Base-by-base conservation (phyloP, 2,113 vertebrate genomes). In the Junco hyemalis region DNA sequence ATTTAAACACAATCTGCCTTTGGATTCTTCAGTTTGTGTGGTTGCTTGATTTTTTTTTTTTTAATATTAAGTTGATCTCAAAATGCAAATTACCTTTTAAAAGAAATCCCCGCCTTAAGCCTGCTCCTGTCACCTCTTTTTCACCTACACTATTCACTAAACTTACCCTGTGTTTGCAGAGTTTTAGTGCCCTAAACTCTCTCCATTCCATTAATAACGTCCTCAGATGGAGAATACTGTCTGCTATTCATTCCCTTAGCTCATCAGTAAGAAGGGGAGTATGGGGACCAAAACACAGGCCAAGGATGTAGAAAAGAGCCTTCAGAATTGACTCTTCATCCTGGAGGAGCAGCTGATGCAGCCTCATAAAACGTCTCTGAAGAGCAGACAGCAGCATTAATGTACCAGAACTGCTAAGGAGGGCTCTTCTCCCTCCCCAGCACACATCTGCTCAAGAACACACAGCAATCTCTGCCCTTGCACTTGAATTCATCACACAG, bases 361-460 rank as follows among this genome's bases (percentile, higher is more conserved):
- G 33, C 35, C 64, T 48, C 61, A 20, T 72, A 35, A 72, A 85
- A 57, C 3, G 17, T 65, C 81, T 79, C 69, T 45, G 77, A 71
- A 78, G 76, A 91, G 82, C 72, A 92, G 77, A n/a, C 42, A 83
- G 26, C 47, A 64, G 36, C 81, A 57, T 48, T 76, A 69, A 79
- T 35, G 84, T 33, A 45, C 56, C 2, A 35, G 91, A 76, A 50
- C 12, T 50, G 36, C 73, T n/a, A 60, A 38, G 66, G 86, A 56
- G 0, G 20, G 60, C 73, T 87, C 64, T 6, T 28, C 53, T 44
- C 25, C 70, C 93, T 90, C 53, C 57, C 9, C 74, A 77, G 88
- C 53, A 72, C 66, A 61, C 92, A 95, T 86, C 91, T 95, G 92
- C 23, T 66, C 35, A 21, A 86, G 81, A 65, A 57, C 61, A 59